phyloP scores from a whole-genome alignment of 2,797 vertebrate species.

The Enteromius radiatus region DNA sequence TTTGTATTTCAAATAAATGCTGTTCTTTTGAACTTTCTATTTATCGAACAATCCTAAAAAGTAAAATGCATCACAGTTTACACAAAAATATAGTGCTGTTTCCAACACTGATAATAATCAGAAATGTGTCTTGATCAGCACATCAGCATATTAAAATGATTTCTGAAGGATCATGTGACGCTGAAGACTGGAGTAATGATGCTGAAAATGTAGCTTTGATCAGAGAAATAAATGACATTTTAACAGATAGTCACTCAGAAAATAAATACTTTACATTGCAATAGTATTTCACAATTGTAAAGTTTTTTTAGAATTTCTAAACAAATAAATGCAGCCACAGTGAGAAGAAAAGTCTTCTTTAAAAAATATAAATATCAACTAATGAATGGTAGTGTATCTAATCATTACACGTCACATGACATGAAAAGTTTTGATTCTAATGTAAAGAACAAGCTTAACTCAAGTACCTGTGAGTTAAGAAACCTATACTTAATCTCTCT shows the following conservation, averaged over 20 bases:
- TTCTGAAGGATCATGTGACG: no score
- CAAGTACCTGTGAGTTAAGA: slow-evolving; percentile 16
- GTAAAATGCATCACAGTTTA: background rate
- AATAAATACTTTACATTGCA: background rate
- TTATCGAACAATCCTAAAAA: no score
- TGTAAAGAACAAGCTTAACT: background rate
- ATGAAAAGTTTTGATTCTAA: background rate
- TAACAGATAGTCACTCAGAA: background rate
- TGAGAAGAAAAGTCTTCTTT: background rate
- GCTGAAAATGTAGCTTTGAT: background rate
- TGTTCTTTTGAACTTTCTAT: no score
- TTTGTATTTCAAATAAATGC: background rate
- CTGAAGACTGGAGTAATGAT: background rate
- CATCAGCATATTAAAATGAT: no score
- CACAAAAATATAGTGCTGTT: background rate
- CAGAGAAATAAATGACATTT: no score
- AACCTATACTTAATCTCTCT: slow-evolving; percentile 22
- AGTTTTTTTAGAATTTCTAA: background rate
- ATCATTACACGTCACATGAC: background rate
- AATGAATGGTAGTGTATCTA: background rate
- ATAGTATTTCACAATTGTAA: background rate
- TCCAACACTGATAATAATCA: no score
- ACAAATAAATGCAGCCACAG: background rate
- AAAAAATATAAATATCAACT: background rate
- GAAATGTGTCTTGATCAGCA: no score